Conservation (phyloP, 92 coral and sea anemone genomes). For the Porites rus region DNA sequence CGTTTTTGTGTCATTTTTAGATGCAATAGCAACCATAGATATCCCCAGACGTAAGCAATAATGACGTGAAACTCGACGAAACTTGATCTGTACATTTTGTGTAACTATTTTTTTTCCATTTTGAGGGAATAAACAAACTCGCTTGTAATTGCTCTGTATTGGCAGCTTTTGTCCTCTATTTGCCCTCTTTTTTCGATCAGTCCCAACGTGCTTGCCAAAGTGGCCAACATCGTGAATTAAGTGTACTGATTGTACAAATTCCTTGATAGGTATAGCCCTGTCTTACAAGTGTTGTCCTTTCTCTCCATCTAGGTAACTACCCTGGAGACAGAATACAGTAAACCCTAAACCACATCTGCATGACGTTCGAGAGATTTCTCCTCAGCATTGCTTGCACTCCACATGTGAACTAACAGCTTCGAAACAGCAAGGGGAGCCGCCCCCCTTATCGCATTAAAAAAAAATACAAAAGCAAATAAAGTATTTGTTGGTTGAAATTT, state of each 20-base stretch:
- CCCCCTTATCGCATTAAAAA: slow-evolving; percentile 25
- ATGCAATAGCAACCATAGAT: too few species aligned
- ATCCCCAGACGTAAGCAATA: too few species aligned
- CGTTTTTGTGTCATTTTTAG: too few species aligned
- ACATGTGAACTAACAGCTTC: slow-evolving; percentile 4
- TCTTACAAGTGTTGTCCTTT: background rate
- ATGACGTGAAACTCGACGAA: too few species aligned
- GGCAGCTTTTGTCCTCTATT: too few species aligned
- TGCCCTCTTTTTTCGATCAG: too few species aligned
- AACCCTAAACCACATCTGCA: background rate
- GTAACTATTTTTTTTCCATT: too few species aligned
- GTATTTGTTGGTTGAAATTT: slow-evolving; percentile 43
- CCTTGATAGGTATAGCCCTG: background rate
- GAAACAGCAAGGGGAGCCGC: slow-evolving; percentile 5
- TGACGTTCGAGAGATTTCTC: background rate
- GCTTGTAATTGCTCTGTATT: too few species aligned
- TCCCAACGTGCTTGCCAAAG: too few species aligned
- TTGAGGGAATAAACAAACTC: too few species aligned
- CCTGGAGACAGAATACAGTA: slow-evolving; percentile 41
- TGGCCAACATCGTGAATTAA: too few species aligned
- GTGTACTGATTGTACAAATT: background rate
- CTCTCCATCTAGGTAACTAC: slow-evolving; percentile 11
- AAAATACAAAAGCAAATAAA: slow-evolving; percentile 39
- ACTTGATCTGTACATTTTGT: too few species aligned
- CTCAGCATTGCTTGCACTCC: slow-evolving; percentile 2